Conservation (phyloP, 1,140 invertebrate genomes). For the Riptortus pedestris region DNA sequence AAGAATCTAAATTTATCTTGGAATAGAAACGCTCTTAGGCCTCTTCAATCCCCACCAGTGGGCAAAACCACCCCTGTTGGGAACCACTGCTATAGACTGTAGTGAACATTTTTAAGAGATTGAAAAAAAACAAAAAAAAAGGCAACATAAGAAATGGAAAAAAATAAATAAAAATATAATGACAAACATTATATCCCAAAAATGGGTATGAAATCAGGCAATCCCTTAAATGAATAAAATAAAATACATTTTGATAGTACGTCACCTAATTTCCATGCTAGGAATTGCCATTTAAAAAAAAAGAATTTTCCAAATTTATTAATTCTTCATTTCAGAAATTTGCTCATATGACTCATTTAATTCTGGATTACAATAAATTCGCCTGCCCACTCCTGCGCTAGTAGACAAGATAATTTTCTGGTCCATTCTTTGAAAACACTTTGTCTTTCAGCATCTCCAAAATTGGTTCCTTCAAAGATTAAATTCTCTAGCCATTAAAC, state of each 20-base stretch:
- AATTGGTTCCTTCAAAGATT: constrained; percentile 20
- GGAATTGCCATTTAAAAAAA: constrained; percentile 7
- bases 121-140: no score
- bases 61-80: no score
- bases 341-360: not conserved
- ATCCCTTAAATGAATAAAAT: constrained; percentile 11
- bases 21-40: no score
- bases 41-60: no score
- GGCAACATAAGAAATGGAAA: not conserved
- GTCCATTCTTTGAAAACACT: not conserved
- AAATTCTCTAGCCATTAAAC: no score
- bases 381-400: constrained; percentile 29
- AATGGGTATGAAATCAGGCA: constrained; percentile 7
- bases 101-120: no score
- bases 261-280: constrained; percentile 28
- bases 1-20: no score
- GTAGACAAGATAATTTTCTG: constrained; percentile 17
- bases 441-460: not conserved
- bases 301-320: constrained; percentile 5
- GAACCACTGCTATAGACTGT: no score
- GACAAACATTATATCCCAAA: not conserved
- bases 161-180: not conserved
- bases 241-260: constrained; percentile 27
- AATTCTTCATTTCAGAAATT: not conserved
- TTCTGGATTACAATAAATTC: constrained; percentile 25